Base-by-base conservation (phyloP, 2,888 invertebrate species). In the Anoplius nigerrimus region DNA sequence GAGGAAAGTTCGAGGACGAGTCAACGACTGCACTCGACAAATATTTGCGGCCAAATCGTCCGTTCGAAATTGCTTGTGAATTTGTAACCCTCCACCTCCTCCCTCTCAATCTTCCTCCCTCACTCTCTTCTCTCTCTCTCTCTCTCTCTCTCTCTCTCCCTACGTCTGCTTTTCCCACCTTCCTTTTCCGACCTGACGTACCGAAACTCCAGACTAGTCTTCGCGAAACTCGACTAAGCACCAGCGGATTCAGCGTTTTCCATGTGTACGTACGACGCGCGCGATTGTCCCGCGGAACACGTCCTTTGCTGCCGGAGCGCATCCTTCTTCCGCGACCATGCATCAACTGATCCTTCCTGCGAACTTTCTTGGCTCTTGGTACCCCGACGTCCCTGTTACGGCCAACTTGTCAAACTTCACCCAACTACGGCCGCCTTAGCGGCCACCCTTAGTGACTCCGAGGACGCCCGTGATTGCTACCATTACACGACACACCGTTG, bases 291-390 rank as follows among this genome's bases (percentile, higher is more conserved):
- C 66, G 65, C 72, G 70, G 61, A 72, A 72, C 70, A 71, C 70
- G 66, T 75, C 72, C 77, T 69, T 63, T 66, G 64, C 63, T 60
- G 69, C 64, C 70, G 22, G 13, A 22, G 73, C 62, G 69, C 60
- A 74, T 74, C 78, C 74, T 76, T 76, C 78, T 78, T 78, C 76
- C 67, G 60, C 53, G 67, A 65, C 72, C 69, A 72, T 78, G 74
- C 78, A 78, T 78, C 78, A 78, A 78, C 78, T 69, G 74, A 76
- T 74, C 78, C 76, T 66, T 62, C 74, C 71, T 22, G 21, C 27
- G 53, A 78, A 78, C 72, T 78, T 78, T 78, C 78, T 71, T 78
- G 79, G 76, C 78, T 72, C 76, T 76, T 78, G 74, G 61, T 72
- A 69, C 76, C 71, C 54, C 78, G 73, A 15, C 22, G 42, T 74